Conservation (phyloP, 2,797 vertebrate species). For the Enteromius anoplus region DNA sequence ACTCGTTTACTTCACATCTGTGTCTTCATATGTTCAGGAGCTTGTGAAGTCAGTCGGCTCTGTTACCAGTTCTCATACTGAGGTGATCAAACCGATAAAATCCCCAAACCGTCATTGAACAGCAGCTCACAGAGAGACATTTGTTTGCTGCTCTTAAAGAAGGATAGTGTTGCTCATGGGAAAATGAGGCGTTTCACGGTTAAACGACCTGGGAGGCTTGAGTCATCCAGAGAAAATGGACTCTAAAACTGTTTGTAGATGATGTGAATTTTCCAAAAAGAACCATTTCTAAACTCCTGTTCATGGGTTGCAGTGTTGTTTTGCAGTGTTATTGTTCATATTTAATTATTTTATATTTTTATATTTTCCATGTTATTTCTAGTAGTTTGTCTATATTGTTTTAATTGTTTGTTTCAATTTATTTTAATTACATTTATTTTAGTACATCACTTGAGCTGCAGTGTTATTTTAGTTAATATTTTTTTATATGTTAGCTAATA, state of each 20-base stretch:
- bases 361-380: neutral
- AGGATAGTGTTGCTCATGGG: constrained; percentile 16
- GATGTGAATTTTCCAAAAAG: neutral
- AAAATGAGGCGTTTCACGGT: neutral
- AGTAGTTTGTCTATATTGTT: neutral
- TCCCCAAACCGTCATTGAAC: neutral
- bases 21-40: neutral
- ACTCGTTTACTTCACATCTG: neutral
- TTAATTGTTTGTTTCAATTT: neutral
- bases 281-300: neutral
- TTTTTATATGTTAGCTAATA: neutral
- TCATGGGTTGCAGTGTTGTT: neutral
- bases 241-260: neutral
- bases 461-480: neutral
- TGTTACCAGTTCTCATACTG: too few species aligned
- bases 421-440: too few species aligned
- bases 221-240: neutral
- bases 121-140: neutral
- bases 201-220: neutral
- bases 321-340: neutral
- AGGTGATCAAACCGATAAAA: neutral
- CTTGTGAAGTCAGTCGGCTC: neutral
- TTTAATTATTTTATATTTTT: neutral
- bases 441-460: too few species aligned
- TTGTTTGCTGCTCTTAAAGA: neutral